These are phyloP conservation scores for Camelus bactrianus DNA, from an alignment of 2,113 vertebrate species.

Conservation along the genomic window DNA sequence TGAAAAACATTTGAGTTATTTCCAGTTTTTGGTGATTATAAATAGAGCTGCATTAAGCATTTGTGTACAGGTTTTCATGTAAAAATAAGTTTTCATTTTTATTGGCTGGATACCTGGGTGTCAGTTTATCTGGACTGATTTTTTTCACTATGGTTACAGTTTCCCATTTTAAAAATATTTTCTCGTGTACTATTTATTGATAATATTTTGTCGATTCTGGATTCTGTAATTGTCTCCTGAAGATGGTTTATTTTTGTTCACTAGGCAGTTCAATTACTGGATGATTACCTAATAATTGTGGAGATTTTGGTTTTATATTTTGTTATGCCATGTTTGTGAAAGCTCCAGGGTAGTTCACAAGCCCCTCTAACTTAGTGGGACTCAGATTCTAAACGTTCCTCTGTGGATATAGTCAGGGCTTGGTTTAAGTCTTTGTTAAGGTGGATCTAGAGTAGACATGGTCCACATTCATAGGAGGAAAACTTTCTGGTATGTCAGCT, in stretches of 20 bases:
- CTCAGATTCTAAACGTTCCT: background rate
- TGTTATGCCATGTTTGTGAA: background rate
- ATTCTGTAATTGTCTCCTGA: background rate
- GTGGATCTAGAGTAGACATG: background rate
- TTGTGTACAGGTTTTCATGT: background rate
- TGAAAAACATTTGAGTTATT: background rate
- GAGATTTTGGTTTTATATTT: background rate
- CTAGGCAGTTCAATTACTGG: background rate
- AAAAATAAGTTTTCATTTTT: constrained; percentile 7
- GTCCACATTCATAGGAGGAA: background rate
- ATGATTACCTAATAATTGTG: background rate
- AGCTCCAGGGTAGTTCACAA: background rate
- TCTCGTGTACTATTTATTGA: background rate
- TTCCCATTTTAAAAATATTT: background rate
- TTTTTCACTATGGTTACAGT: background rate
- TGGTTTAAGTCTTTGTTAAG: background rate
- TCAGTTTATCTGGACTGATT: background rate
- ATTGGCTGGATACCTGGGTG: background rate
- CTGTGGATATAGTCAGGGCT: background rate
- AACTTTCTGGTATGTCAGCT: background rate
- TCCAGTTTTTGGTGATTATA: constrained; percentile 17
- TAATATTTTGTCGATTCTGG: background rate
- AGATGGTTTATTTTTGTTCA: constrained; percentile 2
- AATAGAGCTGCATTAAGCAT: background rate
- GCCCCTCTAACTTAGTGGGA: background rate